Evolutionary conservation across 1,140 invertebrate species (phyloP), one percentile per base, ranked within the genome.

Genomic region (Drosophila nigrodunni): DNA sequence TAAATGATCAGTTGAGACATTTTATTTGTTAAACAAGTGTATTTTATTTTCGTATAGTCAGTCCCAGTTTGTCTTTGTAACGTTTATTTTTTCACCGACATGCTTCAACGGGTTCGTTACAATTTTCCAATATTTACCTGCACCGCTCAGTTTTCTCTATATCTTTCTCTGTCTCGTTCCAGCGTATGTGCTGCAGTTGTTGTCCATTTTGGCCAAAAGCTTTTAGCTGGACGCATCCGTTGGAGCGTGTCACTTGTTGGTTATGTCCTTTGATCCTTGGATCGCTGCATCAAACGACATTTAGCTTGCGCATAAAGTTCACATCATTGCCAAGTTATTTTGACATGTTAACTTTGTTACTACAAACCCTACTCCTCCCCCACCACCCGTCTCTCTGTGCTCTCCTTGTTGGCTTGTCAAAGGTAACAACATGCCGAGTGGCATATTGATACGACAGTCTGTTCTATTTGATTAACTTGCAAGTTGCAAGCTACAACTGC

Each of bases 241-340:
- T 67, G 82, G 44, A 87, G 79, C 83, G 73, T 82, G 71, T 49
- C 73, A 49, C 13, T 10, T 15, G 55, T 15, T 64, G 68, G 34
- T 64, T 58, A 46, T 55, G 76, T 65, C 79, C 49, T 74, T 64
- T 73, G 67, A 60, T 66, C 39, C 60, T 71, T 39, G 70, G 13
- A 18, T 57, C 18, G 74, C 65, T 78, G 75, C 82, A 87, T 88
- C 72, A 88, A 88, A 83, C 74, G 85, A 87, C 82, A 87, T 87
- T 87, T 87, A 77, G 80, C 79, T 87, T 87, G 82, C 82, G 72
- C 82, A 87, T 87, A 88, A 87, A 88, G 83, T 88, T 83, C 80
- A 77, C 83, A 81, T 81, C 73, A 88, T 77, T 81, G 75, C 64
- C 68, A 68, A 88, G 69, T 82, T 87, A 69, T 88, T 87, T 55